Percentiles rank a stretch among this genome's conserved stretches.
Evolutionary conservation across 2,888 invertebrate genomes (phyloP).

Genomic region (Peribatodes rhomboidaria): DNA sequence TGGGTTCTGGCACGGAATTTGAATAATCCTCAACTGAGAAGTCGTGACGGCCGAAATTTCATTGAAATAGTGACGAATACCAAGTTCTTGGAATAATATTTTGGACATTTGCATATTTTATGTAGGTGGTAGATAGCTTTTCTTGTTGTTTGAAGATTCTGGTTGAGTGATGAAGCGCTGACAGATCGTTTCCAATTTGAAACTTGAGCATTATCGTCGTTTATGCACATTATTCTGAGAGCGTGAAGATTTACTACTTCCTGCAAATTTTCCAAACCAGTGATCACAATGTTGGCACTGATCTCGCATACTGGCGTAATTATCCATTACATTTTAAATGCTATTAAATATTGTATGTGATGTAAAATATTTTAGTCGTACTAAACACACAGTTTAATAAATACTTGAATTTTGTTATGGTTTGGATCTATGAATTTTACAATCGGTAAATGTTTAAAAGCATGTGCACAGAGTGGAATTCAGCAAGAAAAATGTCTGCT

Average conservation of each 20-base stretch:
- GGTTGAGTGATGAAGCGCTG: slow-evolving; percentile 23
- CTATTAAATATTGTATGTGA: slow-evolving; percentile 1
- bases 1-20: slow-evolving; percentile 31
- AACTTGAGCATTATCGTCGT: slow-evolving; percentile 11
- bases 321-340: slow-evolving; percentile 20
- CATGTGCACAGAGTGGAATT: too few species aligned
- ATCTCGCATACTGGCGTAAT: slow-evolving; percentile 23
- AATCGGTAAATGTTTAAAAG: too few species aligned
- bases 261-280: slow-evolving; percentile 25
- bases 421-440: too few species aligned
- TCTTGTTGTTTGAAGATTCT: slow-evolving; percentile 23
- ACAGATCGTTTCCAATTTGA: slow-evolving; percentile 21
- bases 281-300: slow-evolving; percentile 29
- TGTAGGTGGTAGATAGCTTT: slow-evolving; percentile 32
- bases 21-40: slow-evolving; percentile 32
- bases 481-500: too few species aligned
- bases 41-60: slow-evolving; percentile 27
- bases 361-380: neutral
- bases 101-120: slow-evolving; percentile 24
- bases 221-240: slow-evolving; percentile 15
- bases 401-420: neutral
- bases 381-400: slow-evolving; percentile 7
- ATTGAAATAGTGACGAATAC: slow-evolving; percentile 24
- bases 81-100: slow-evolving; percentile 28
- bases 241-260: slow-evolving; percentile 36